Conservation (phyloP, 2,113 vertebrate genomes). For the Labrus mixtus region DNA sequence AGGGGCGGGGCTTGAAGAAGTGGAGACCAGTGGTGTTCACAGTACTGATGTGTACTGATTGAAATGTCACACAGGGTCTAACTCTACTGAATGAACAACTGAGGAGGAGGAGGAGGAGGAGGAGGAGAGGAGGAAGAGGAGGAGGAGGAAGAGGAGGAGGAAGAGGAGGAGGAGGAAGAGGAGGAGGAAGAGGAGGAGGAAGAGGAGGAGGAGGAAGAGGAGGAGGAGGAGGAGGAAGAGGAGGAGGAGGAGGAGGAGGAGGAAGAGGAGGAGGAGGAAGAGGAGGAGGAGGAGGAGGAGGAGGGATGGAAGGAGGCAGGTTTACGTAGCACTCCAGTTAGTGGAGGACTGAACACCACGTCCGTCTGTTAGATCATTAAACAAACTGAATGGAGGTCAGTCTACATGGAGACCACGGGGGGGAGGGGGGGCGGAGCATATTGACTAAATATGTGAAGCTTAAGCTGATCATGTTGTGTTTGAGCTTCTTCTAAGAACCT, state of each 20-base stretch:
- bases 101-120: not conserved
- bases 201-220: too few relatives aligned
- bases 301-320: constrained; percentile 23
- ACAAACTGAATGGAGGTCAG: constrained; percentile 76
- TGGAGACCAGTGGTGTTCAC: constrained; percentile 42
- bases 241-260: constrained; percentile 2
- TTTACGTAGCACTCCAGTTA: constrained; percentile 65
- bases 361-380: constrained; percentile 60
- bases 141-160: too few relatives aligned
- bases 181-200: too few relatives aligned
- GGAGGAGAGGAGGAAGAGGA: too few relatives aligned
- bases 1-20: not conserved
- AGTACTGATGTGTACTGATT: not conserved
- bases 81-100: constrained; percentile 17
- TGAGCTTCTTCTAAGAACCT: too few relatives aligned
- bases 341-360: constrained; percentile 68
- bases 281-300: too few relatives aligned
- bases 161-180: too few relatives aligned
- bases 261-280: too few relatives aligned
- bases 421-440: not conserved
- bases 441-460: too few relatives aligned
- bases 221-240: not conserved
- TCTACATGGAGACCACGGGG: constrained; percentile 63
- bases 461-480: too few relatives aligned
- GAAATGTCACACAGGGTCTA: constrained; percentile 44